These are phyloP conservation scores for Pholis gunnellus DNA, from an alignment of 2,113 vertebrate species.

Conservation along the genomic window DNA sequence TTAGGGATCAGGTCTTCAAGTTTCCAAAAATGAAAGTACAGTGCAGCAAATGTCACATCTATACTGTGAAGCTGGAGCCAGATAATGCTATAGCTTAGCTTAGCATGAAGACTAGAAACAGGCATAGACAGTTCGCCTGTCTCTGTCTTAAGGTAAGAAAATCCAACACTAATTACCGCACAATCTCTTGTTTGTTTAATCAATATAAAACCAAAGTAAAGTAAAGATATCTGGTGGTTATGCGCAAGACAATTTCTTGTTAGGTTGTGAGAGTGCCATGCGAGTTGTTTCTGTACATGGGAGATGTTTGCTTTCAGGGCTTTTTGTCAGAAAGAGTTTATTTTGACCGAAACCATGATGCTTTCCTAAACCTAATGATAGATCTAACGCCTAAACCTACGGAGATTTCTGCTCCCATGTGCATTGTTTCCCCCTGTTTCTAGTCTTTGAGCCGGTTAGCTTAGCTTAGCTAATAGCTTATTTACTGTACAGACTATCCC, in stretches of 20 bases:
- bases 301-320: background rate
- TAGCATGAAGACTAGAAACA: background rate
- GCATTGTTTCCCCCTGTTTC: background rate
- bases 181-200: background rate
- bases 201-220: background rate
- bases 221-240: background rate
- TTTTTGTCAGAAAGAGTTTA: background rate
- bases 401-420: background rate
- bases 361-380: background rate
- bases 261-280: background rate
- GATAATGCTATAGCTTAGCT: background rate
- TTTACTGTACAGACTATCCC: background rate
- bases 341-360: background rate
- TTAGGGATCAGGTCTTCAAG: background rate
- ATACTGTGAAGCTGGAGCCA: background rate
- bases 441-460: background rate
- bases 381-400: background rate
- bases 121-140: background rate
- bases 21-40: background rate
- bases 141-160: background rate
- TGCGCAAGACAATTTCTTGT: background rate
- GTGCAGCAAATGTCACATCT: background rate
- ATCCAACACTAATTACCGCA: background rate
- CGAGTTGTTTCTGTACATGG: background rate
- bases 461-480: background rate